Evolutionary conservation across 2,797 vertebrate species (phyloP), one percentile per base, ranked within the genome.

Genomic region (Sebastes flavidus): DNA sequence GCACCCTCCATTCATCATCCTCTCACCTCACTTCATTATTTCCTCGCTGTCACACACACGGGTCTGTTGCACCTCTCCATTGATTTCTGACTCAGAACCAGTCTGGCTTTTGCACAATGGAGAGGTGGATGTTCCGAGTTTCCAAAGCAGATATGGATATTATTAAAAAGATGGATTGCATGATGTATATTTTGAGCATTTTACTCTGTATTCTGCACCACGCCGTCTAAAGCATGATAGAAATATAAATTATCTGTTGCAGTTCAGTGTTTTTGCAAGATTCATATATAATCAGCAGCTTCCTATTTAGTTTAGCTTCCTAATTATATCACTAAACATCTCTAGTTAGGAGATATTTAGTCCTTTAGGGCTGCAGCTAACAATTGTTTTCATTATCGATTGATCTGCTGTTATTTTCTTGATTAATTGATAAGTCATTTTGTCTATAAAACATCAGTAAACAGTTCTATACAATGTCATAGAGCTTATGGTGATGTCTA

Each of bases 1-100:
- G 61, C 49, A 14, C 27, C 81, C 16, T 58, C 78, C 66, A 87
- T 92, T 89, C 87, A 83, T 91, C 89, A 89, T 83, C 81, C 14
- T 73, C 69, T 88, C 89, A 79, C 82, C 78, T 77, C 83, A 42
- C 81, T 77, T 80, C 81, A 83, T 87, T 54, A 90, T 85, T 79
- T 81, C 30, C 73, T 81, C 72, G 65, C 78, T 58, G 60, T 82
- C 73, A 55, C 69, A 80, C 69, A 80, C 72, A 32, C 13, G 6
- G 24, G 49, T 59, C 36, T 66, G 75, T 42, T 68, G 20, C 55
- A 8, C 49, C 20, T 72, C 81, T 60, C 27, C 58, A 66, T 72
- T 27, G 46, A 77, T 82, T 81, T 86, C 60, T 34, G 24, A 54
- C 46, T 76, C 29, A 42, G 20, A 34, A 30, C 8, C 24, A 18